Conservation (phyloP, 2,888 invertebrate species). For the Chironomus riparius region DNA sequence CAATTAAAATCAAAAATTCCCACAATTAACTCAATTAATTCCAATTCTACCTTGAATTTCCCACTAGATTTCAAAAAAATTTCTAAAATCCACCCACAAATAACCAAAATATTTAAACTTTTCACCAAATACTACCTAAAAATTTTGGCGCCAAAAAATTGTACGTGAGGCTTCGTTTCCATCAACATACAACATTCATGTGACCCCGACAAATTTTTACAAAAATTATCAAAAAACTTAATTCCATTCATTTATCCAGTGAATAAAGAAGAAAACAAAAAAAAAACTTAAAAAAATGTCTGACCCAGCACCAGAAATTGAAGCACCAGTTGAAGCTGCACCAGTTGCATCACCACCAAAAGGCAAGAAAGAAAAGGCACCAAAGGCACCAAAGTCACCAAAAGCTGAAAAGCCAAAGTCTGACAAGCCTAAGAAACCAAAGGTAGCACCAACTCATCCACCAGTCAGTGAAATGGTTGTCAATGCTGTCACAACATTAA, state of each 20-base stretch:
- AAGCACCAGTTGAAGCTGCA: conserved; percentile 30
- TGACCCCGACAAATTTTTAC: background rate
- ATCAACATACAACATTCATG: background rate
- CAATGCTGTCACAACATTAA: conserved; percentile 46
- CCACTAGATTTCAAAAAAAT: too few species aligned
- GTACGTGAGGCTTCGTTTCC: background rate
- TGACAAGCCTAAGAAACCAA: conserved; percentile 36
- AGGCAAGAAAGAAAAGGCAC: conserved; percentile 29
- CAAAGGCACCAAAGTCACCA: conserved; percentile 30
- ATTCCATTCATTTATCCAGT: background rate
- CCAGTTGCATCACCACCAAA: conserved; percentile 32
- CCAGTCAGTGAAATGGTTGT: conserved; percentile 49
- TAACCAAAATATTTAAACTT: too few species aligned
- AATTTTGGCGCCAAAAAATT: too few species aligned
- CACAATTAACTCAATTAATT: too few species aligned
- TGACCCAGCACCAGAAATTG: background rate
- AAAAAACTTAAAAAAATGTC: background rate
- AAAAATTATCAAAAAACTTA: background rate
- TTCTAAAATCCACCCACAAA: too few species aligned
- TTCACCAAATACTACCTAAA: too few species aligned
- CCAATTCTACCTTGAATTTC: too few species aligned
- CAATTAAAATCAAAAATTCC: too few species aligned
- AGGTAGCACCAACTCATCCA: conserved; percentile 44
- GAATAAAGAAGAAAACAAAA: background rate
- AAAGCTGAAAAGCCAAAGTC: conserved; percentile 28